Conservation (phyloP, 53 echinoderm and acorn worm genomes). For the Actinopyga echinites region DNA sequence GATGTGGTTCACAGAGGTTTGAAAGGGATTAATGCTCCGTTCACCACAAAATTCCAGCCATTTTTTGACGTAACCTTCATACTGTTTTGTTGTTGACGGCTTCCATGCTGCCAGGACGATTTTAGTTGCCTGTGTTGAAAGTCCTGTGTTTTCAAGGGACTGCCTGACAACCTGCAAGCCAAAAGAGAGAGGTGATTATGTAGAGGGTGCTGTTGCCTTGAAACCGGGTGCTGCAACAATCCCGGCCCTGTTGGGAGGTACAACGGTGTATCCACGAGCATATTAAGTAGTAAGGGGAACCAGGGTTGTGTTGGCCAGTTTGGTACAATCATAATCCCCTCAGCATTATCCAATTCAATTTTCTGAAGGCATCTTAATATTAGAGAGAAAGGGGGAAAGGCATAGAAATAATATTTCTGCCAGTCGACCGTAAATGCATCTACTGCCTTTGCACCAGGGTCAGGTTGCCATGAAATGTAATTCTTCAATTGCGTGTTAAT, state of each 20-base stretch:
- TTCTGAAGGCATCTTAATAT: conserved; percentile 1
- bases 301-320: conserved; percentile 49
- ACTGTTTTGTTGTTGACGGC: conserved; percentile 44
- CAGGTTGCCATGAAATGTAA: conserved; percentile 55
- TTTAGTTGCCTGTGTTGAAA: background rate
- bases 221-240: conserved; percentile 7
- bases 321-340: conserved; percentile 34
- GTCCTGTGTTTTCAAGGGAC: conserved; percentile 11
- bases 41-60: conserved; percentile 40
- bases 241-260: background rate
- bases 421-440: conserved; percentile 57
- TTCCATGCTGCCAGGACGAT: conserved; percentile 50
- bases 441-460: conserved; percentile 34
- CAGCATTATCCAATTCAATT: conserved; percentile 8
- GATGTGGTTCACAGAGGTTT: conserved; percentile 6
- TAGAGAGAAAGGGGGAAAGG: conserved; percentile 20
- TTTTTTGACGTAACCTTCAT: conserved; percentile 21
- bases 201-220: conserved; percentile 25
- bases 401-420: conserved; percentile 28
- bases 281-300: conserved; percentile 11
- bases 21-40: background rate
- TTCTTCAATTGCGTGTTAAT: conserved; percentile 36
- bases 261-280: conserved; percentile 46
- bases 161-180: conserved; percentile 36
- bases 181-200: conserved; percentile 14